Evolutionary conservation across 2,888 invertebrate genomes (phyloP).

Genomic region (Nebria brevicollis): DNA sequence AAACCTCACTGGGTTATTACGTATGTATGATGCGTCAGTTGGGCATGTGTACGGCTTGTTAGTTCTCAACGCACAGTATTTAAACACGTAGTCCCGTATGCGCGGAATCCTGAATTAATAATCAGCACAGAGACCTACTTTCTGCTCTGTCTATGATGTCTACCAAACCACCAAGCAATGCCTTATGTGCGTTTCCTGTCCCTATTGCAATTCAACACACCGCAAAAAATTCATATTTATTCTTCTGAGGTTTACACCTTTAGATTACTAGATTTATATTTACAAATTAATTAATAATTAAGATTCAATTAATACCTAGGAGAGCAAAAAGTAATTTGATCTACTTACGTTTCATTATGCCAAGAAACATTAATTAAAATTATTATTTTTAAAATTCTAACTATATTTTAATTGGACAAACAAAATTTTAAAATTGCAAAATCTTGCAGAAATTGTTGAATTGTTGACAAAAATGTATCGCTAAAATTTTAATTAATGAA

Average conservation of each 20-base stretch:
- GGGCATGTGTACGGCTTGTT: slow-evolving; percentile 19
- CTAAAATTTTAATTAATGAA: neutral
- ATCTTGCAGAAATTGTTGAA: no score
- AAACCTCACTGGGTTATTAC: neutral
- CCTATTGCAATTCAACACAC: neutral
- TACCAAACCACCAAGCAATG: neutral
- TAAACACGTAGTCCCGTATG: slow-evolving; percentile 18
- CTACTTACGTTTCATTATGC: no score
- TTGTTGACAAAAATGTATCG: neutral
- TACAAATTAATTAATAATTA: neutral
- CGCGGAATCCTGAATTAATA: slow-evolving; percentile 20
- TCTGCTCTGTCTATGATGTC: slow-evolving; percentile 11
- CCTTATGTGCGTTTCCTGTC: neutral
- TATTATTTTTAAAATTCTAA: no score
- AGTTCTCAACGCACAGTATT: slow-evolving; percentile 23
- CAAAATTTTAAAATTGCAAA: no score
- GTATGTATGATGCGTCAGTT: slow-evolving; percentile 20
- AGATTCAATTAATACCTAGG: neutral
- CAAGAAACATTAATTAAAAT: no score
- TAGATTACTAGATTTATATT: neutral
- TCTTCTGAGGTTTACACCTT: neutral
- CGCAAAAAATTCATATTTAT: neutral
- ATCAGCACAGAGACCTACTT: slow-evolving; percentile 17
- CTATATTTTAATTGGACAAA: no score
- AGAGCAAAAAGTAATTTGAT: no score